Conservation (phyloP, 2,888 invertebrate genomes). For the Napeogenes sylphis region DNA sequence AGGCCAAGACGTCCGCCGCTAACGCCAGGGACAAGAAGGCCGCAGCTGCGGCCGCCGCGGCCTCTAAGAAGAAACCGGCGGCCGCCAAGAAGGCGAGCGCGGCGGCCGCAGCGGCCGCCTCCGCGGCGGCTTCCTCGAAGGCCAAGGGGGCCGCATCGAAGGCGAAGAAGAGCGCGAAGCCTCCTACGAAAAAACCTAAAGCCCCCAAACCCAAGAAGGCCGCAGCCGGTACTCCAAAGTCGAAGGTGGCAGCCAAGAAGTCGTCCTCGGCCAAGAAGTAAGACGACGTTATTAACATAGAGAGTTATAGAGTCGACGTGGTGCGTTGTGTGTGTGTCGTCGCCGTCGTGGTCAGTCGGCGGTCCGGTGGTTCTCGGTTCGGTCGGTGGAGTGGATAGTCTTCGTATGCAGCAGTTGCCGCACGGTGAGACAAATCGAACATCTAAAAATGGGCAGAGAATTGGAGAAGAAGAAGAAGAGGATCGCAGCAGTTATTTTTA, state of each 20-base stretch:
- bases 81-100: slow-evolving; percentile 31
- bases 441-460: too few species aligned
- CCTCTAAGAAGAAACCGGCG: neutral
- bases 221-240: slow-evolving; percentile 36
- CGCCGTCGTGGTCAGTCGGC: neutral
- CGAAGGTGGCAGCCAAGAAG: slow-evolving; percentile 33
- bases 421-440: too few species aligned
- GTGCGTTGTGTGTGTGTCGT: slow-evolving; percentile 13
- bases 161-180: slow-evolving; percentile 50
- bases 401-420: neutral
- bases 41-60: slow-evolving; percentile 32
- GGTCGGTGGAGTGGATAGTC: slow-evolving; percentile 1
- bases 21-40: slow-evolving; percentile 18
- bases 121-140: slow-evolving; percentile 33
- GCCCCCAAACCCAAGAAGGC: slow-evolving; percentile 56
- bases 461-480: too few species aligned
- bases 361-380: neutral
- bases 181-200: slow-evolving; percentile 54
- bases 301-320: slow-evolving; percentile 9
- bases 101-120: slow-evolving; percentile 35
- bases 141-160: slow-evolving; percentile 41
- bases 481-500: too few species aligned
- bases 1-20: too few species aligned
- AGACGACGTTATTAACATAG: slow-evolving; percentile 17
- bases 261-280: slow-evolving; percentile 36